phyloP scores from a whole-genome alignment of 2,113 vertebrate genomes.

The Lepidiolamprologus cunningtoni region DNA sequence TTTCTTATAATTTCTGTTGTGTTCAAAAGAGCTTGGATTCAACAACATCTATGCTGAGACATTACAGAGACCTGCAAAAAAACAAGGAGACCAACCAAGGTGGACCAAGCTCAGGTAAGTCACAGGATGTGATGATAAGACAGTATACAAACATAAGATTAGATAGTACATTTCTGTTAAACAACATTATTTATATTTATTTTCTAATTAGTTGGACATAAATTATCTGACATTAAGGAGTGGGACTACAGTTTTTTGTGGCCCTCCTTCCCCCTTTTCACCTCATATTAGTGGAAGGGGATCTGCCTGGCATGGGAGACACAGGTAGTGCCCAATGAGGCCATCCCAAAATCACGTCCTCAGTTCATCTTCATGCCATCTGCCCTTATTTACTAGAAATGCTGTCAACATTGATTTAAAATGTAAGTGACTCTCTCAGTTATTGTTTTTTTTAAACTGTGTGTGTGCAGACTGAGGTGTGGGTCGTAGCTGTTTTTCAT shows the following conservation, averaged over 20 bases:
- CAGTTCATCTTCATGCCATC: neutral
- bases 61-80: neutral
- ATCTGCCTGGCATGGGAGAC: neutral
- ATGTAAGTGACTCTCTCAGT: neutral
- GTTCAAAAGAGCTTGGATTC: neutral
- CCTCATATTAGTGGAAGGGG: neutral
- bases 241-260: neutral
- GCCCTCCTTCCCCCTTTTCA: neutral
- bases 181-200: neutral
- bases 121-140: neutral
- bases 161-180: neutral
- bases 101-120: neutral
- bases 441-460: neutral
- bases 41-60: neutral
- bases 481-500: constrained; percentile 70
- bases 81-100: neutral
- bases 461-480: constrained; percentile 45
- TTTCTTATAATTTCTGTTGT: neutral
- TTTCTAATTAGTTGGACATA: neutral
- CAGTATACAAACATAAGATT: neutral
- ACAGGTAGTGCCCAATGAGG: neutral
- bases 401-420: neutral
- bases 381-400: neutral
- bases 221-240: neutral
- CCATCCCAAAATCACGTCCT: neutral